phyloP scores from a whole-genome alignment of 2,888 invertebrate genomes.

The Spilarctia lutea region DNA sequence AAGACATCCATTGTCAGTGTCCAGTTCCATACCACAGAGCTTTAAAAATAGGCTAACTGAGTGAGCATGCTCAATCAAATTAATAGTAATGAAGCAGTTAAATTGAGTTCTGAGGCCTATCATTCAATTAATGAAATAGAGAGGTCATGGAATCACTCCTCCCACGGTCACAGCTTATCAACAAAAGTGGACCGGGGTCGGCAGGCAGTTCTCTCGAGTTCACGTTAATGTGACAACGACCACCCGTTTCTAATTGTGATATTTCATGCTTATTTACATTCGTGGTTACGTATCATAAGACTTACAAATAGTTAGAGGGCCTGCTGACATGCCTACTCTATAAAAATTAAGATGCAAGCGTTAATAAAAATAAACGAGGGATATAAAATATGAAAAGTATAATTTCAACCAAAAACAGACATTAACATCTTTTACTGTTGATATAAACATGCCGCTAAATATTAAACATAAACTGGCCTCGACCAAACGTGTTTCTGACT shows the following conservation, averaged over 20 bases:
- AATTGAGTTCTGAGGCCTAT: constrained; percentile 58
- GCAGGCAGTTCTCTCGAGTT: constrained; percentile 41
- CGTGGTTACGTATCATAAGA: constrained; percentile 7
- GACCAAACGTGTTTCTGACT: constrained; percentile 10
- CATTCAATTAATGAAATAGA: constrained; percentile 74
- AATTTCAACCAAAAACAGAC: not conserved
- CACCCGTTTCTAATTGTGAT: constrained; percentile 48
- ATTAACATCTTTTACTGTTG: not conserved
- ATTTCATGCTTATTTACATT: constrained; percentile 35
- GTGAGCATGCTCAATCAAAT: constrained; percentile 25
- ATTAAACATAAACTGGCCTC: constrained; percentile 5
- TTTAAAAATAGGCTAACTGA: constrained; percentile 28
- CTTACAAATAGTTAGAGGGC: not conserved
- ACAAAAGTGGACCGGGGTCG: constrained; percentile 66
- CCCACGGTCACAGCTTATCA: constrained; percentile 71
- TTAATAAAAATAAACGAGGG: not conserved
- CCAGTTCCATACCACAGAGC: not conserved
- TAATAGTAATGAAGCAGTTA: constrained; percentile 35
- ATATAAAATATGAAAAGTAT: not conserved
- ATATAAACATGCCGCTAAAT: not conserved
- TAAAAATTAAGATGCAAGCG: not conserved
- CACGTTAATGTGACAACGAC: constrained; percentile 36
- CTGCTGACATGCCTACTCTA: not conserved
- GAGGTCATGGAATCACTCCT: constrained; percentile 75
- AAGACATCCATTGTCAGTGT: not conserved